A percentile compares a stretch with the other conserved stretches of the same genome.
These are phyloP conservation scores for Macheiramphus alcinus DNA, from an alignment of 2,113 vertebrate species.

Conservation along the genomic window DNA sequence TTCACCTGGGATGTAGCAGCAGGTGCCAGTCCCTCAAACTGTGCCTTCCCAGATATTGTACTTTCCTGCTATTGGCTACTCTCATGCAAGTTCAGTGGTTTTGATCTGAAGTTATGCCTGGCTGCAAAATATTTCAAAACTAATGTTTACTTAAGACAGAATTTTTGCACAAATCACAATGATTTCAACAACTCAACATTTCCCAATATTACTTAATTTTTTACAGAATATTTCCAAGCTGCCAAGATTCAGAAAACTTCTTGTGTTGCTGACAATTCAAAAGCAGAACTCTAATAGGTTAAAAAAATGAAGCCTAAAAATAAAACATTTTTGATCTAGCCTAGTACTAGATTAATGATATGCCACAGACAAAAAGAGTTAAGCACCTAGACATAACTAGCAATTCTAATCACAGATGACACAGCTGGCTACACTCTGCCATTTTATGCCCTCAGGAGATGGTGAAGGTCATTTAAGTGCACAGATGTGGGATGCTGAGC, in stretches of 20 bases:
- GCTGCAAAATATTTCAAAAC: constrained; percentile 1
- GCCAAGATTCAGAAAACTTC: not conserved
- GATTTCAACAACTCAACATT: not conserved
- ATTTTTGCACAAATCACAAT: not conserved
- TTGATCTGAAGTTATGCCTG: not conserved
- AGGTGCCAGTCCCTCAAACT: not conserved
- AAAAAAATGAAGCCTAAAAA: not conserved
- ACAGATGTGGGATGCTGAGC: not conserved
- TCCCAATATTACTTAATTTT: not conserved
- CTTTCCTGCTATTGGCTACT: not conserved
- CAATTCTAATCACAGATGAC: constrained; percentile 20
- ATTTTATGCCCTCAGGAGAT: constrained; percentile 1
- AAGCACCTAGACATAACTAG: not conserved
- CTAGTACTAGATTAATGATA: not conserved
- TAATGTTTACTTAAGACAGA: not conserved
- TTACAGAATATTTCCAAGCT: not conserved
- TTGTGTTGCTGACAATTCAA: not conserved
- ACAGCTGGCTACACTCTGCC: constrained; percentile 16
- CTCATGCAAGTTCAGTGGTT: not conserved
- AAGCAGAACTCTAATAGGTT: not conserved
- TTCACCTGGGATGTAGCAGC: not conserved
- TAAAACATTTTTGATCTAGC: not conserved
- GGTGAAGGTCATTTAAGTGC: constrained; percentile 37
- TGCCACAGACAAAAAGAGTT: not conserved
- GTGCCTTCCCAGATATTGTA: not conserved